phyloP scores from a whole-genome alignment of 2,888 invertebrate genomes.

The Trissonchulus latispiculum region DNA sequence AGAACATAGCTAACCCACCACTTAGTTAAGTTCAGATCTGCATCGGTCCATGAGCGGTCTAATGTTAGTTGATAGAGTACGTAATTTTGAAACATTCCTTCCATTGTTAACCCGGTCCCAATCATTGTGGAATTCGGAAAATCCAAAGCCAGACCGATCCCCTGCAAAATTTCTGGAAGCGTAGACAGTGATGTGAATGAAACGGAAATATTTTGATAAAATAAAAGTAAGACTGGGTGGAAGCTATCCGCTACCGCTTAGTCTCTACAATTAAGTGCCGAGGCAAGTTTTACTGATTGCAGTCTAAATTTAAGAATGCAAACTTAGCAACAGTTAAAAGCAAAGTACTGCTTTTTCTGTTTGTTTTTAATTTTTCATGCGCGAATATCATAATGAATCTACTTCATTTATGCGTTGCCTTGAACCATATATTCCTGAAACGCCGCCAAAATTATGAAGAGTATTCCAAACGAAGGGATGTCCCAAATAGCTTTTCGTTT shows the following conservation, averaged over 20 bases:
- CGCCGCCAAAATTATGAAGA: slow-evolving; percentile 91
- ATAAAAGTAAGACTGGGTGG: too few relatives aligned
- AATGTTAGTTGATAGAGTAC: slow-evolving; percentile 80
- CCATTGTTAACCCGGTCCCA: slow-evolving; percentile 80
- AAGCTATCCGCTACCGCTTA: too few relatives aligned
- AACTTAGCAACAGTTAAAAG: too few relatives aligned
- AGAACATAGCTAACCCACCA: slow-evolving; percentile 48
- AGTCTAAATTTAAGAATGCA: too few relatives aligned
- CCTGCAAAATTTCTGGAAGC: slow-evolving; percentile 26
- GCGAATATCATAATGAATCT: too few relatives aligned
- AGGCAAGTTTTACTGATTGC: too few relatives aligned
- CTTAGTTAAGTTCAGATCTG: slow-evolving; percentile 38
- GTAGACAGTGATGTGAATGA: too few relatives aligned
- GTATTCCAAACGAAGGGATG: slow-evolving; percentile 95
- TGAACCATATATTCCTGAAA: slow-evolving; percentile 79
- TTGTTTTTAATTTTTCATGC: too few relatives aligned
- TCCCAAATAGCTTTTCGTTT: slow-evolving; percentile 65
- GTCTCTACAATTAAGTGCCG: too few relatives aligned
- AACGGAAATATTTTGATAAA: too few relatives aligned
- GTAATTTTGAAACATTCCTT: slow-evolving; percentile 91
- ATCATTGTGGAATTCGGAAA: slow-evolving; percentile 62
- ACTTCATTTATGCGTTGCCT: slow-evolving; percentile 56
- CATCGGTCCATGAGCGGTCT: slow-evolving; percentile 61
- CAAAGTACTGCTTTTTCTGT: too few relatives aligned
- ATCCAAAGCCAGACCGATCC: not conserved